These are phyloP conservation scores for Acanthopagrus latus DNA, from an alignment of 2,797 vertebrate species.

Conservation along the genomic window DNA sequence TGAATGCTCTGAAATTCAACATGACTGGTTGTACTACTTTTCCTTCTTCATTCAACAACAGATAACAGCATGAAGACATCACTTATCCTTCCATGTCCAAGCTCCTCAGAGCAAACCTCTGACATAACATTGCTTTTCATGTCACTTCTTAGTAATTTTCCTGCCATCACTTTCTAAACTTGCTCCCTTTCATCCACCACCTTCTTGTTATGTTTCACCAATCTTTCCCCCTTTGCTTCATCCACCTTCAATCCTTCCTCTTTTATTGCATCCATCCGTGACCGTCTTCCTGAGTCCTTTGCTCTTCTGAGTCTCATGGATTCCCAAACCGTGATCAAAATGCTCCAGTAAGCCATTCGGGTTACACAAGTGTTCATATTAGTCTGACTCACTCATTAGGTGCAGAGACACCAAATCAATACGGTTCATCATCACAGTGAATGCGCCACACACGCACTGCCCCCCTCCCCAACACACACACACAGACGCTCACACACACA, in stretches of 20 bases:
- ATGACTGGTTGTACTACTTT: slow-evolving; percentile 31
- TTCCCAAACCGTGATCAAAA: slow-evolving; percentile 56
- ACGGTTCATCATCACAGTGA: slow-evolving; percentile 42
- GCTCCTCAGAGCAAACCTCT: slow-evolving; percentile 5
- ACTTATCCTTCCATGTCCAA: slow-evolving; percentile 38
- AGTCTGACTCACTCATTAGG: slow-evolving; percentile 53
- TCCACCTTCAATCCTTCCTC: slow-evolving; percentile 44
- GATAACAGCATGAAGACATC: slow-evolving; percentile 18
- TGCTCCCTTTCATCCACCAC: slow-evolving; percentile 41
- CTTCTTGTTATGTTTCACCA: slow-evolving; percentile 28
- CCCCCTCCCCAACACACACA: neutral
- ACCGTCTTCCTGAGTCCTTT: slow-evolving; percentile 24
- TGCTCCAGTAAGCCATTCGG: slow-evolving; percentile 50
- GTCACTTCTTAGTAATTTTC: slow-evolving; percentile 10
- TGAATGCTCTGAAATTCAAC: slow-evolving; percentile 29
- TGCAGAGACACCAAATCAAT: slow-evolving; percentile 64
- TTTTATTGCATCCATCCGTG: slow-evolving; percentile 39
- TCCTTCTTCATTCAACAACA: slow-evolving; percentile 17
- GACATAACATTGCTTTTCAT: slow-evolving; percentile 30
- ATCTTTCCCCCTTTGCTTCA: slow-evolving; percentile 21
- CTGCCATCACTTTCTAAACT: slow-evolving; percentile 24
- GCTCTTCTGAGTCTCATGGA: slow-evolving; percentile 33
- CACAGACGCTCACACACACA: slow-evolving; percentile 10
- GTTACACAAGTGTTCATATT: slow-evolving; percentile 55
- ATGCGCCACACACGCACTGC: slow-evolving; percentile 30